phyloP scores from a whole-genome alignment of 2,797 vertebrate genomes.

The Micropoecilia bifurca region DNA sequence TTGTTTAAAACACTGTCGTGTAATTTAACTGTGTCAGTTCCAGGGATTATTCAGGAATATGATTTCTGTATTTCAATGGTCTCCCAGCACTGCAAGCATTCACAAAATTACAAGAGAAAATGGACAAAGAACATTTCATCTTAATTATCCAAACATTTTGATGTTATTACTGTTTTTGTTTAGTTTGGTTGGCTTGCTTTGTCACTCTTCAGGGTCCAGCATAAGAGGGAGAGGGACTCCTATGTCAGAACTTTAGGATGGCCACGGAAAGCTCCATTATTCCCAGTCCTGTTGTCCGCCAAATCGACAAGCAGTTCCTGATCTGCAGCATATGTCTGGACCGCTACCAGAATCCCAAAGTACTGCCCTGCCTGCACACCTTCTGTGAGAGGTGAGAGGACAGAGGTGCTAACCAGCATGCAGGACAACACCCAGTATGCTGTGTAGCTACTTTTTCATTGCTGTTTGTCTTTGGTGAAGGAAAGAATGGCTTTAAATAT shows the following conservation, averaged over 20 bases:
- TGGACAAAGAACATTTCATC: conserved; percentile 23
- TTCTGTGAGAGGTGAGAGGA: conserved; percentile 96
- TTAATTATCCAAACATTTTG: conserved; percentile 16
- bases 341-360: conserved; percentile 98
- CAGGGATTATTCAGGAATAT: not conserved
- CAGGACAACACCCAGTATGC: not conserved
- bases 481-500: not conserved
- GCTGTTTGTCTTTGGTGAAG: not conserved
- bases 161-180: conserved; percentile 8
- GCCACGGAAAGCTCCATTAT: conserved; percentile 94
- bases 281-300: conserved; percentile 96
- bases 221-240: conserved; percentile 83
- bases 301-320: conserved; percentile 99
- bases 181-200: conserved; percentile 8
- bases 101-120: not conserved
- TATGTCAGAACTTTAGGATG: conserved; percentile 94
- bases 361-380: conserved; percentile 97
- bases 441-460: not conserved
- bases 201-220: conserved; percentile 81
- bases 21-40: not conserved
- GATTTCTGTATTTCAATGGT: not conserved
- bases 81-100: not conserved
- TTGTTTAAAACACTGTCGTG: not conserved
- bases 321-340: conserved; percentile 99
- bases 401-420: not conserved